phyloP scores from a whole-genome alignment of 2,113 vertebrate species.

The Meriones unguiculatus region DNA sequence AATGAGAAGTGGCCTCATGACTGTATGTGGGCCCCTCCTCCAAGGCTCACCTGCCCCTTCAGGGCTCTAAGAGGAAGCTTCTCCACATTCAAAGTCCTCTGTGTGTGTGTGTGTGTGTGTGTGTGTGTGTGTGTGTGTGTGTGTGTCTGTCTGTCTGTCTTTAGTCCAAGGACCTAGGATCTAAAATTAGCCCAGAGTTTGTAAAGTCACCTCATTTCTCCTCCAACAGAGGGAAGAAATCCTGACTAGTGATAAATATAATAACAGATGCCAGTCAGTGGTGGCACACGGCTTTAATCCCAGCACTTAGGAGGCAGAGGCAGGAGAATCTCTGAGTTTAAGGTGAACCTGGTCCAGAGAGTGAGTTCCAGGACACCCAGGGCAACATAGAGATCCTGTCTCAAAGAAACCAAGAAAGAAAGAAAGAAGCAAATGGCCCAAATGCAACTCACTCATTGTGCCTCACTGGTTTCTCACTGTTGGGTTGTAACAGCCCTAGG shows the following conservation, averaged over 20 bases:
- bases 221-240: not conserved
- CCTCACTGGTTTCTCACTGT: not conserved
- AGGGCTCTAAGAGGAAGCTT: not conserved
- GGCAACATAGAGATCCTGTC: not conserved
- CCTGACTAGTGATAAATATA: not conserved
- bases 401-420: not conserved
- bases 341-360: not conserved
- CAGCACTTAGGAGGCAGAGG: not conserved
- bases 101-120: accelerated
- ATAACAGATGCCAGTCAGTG: not conserved
- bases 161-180: not conserved
- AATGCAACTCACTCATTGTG: too few relatives aligned
- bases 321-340: not conserved
- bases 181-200: not conserved
- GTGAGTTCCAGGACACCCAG: not conserved
- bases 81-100: not conserved
- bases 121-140: accelerated
- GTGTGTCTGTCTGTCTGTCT: accelerated
- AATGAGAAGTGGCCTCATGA: not conserved
- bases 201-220: not conserved
- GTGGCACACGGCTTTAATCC: not conserved
- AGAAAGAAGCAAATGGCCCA: not conserved
- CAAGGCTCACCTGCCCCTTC: accelerated
- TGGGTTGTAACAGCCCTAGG: accelerated
- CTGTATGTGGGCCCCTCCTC: not conserved